Evolutionary conservation across 2,888 invertebrate genomes (phyloP), one percentile per base, ranked within the genome.

Genomic region (Apamea monoglypha): DNA sequence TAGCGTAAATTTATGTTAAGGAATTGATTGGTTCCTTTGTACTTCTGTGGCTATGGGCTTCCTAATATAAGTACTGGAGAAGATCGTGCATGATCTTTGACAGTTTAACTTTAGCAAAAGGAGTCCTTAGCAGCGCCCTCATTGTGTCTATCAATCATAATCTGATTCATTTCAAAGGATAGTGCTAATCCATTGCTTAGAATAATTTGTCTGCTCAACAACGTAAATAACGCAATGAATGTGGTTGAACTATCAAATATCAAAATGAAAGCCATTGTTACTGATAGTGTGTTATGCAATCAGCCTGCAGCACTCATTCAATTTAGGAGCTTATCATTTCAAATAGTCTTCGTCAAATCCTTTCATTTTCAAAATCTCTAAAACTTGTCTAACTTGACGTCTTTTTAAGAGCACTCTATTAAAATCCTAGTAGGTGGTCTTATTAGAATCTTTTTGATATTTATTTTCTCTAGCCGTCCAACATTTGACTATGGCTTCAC

Each of bases 391-490:
- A 50, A 61, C 1, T 59, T 53, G 64, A 67, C 14, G 18, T 29
- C 10, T 18, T 50, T 21, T 32, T 59, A 40, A 53, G 25, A 67
- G 71, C 10, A 0, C 12, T 10, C 3, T 53, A 63, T 53, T 44
- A 63, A 67, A 40, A 68, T 64, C 70, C 1, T 77, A 36, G n/a
- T 81, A 61, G 78, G 85, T 77, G 74, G 74, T 81, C 74, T 63
- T 44, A 16, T 63, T 44, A 47, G 0, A 61, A 36, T 5, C 10
- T 78, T 61, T n/a, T 80, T 59, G 63, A 36, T 61, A 76, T 56
- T 69, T 64, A 2, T 36, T 66, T 25, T 3, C 21, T n/a, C 4
- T 59, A 36, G 59, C 18, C 29, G 2, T 56, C 29, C 8, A 16
- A 36, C 64, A 44, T 1, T 68, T 76, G 2, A 53, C 21, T 59